Evolutionary conservation across 1,140 invertebrate species (phyloP), one percentile per base, ranked within the genome.

Genomic region (Pollicipes pollicipes): DNA sequence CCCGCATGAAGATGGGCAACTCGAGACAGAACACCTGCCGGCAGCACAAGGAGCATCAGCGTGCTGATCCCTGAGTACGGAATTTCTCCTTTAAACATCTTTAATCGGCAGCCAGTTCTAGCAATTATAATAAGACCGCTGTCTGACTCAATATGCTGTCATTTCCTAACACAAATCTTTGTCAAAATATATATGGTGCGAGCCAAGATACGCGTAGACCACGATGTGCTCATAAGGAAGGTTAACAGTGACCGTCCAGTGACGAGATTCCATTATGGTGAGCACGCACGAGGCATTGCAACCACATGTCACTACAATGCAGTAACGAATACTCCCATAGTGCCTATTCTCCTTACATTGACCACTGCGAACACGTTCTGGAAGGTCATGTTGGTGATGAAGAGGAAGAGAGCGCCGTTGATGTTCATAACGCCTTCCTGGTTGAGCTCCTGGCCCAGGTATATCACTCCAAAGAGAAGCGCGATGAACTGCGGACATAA

Each of bases 371-470:
- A 91, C 17, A 92, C 87, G 80, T 95, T 95, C 78, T 91, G 91
- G 79, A 95, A 95, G 13, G 91, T 97, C 88, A 93, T 91, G 79
- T 94, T 95, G 6, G 90, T 93, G 2, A 97, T 82, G 77, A 95
- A 88, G 70, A 97, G 85, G 77, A 96, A 97, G 29, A 97, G 83
- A n/a, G 89, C 91, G 68, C 95, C 95, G 78, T 96, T 97, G 71
- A 97, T 93, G 78, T 97, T 97, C 86, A 91, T 91, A 0, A 96
- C 89, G 6, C 92, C 75, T 75, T 92, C 88, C 79, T 95, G 88
- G 76, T 90, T 86, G 37, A 91, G 76, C 75, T 85, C 81, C 78
- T 97, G 94, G 0, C 88, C 86, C 76, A 89, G 90, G 80, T 94
- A 98, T 70, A 98, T 88, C 6, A 94, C 78, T 10, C 93, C 93